Base-by-base conservation (phyloP, 2,797 vertebrate genomes). In the Helicolenus hilgendorfi region DNA sequence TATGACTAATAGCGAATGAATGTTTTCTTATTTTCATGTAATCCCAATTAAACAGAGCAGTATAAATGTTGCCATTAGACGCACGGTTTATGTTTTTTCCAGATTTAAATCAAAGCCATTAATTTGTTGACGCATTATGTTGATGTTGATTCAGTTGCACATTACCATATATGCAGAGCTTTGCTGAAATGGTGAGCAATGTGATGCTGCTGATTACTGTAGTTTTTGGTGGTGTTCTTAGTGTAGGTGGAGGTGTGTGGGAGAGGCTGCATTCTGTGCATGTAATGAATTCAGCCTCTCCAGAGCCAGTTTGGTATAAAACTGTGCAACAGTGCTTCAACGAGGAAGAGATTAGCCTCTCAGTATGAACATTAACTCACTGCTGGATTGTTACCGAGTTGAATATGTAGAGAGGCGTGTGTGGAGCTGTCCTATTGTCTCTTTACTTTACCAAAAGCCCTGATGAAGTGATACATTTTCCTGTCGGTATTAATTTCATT, bases 241-340 rank as follows among this genome's bases (percentile, higher is more conserved):
- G 93, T 96, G 97, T 97, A 96, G 97, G 97, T 96, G 96, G 94
- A 95, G 89, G 91, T 97, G 96, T 97, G 97, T 97, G 96, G 97
- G 97, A 94, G 97, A 97, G 94, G 95, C 93, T 91, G 92, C 90
- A 88, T 96, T 97, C 92, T 95, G 94, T 94, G 95, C 96, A 91
- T 92, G 94, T 96, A 96, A 97, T 97, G 94, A 96, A 97, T 96
- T 94, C 96, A 96, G 89, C 91, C 94, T 96, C 95, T 96, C 91
- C 89, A 89, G 78, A 94, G 94, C 91, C 93, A 59, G 86, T 90
- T 92, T 91, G 87, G 86, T 94, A 85, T 91, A 94, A 89, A 87
- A 81, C 86, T 80, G 74, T 67, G 80, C 80, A 89, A 89, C 76
- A 86, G 85, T 68, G 84, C 87, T 92, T 92, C 78, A 75, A 68